Percentiles rank a stretch among this genome's conserved stretches.
These are phyloP conservation scores for Agriopis leucophaearia DNA, from an alignment of 2,888 invertebrate genomes.

Conservation along the genomic window DNA sequence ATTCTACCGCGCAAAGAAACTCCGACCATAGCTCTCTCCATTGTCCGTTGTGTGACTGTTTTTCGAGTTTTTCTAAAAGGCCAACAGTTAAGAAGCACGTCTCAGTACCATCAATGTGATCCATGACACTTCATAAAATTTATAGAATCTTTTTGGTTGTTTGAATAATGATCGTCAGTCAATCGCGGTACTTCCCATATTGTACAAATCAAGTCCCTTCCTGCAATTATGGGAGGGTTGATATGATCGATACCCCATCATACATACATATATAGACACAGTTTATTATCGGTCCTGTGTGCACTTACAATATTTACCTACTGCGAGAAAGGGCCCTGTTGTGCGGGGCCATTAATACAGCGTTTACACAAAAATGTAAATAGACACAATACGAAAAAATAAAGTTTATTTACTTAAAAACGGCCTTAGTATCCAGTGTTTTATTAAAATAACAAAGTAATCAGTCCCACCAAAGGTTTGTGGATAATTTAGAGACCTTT, in stretches of 20 bases:
- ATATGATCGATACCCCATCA: slow-evolving; percentile 54
- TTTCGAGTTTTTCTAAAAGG: no score
- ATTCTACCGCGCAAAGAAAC: no score
- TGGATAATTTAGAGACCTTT: no score
- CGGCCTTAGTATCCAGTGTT: no score
- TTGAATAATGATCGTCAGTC: not conserved
- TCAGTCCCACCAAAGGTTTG: no score
- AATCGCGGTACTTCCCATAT: slow-evolving; percentile 1
- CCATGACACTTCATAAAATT: no score
- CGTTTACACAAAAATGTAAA: not conserved
- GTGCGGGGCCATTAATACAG: slow-evolving; percentile 46
- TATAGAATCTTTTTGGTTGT: not conserved
- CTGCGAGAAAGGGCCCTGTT: slow-evolving; percentile 55
- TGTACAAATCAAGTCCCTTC: not conserved
- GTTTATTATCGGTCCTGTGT: slow-evolving; percentile 59
- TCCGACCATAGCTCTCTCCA: no score
- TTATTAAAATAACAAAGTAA: no score
- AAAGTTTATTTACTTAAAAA: not conserved
- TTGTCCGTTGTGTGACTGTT: no score
- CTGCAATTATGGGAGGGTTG: slow-evolving; percentile 1
- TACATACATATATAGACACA: slow-evolving; percentile 51
- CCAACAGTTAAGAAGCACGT: no score
- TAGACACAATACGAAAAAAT: no score
- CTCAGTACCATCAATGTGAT: no score
- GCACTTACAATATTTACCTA: slow-evolving; percentile 65